Conservation (phyloP, 1,140 invertebrate species). For the Aphaenogaster rudis region DNA sequence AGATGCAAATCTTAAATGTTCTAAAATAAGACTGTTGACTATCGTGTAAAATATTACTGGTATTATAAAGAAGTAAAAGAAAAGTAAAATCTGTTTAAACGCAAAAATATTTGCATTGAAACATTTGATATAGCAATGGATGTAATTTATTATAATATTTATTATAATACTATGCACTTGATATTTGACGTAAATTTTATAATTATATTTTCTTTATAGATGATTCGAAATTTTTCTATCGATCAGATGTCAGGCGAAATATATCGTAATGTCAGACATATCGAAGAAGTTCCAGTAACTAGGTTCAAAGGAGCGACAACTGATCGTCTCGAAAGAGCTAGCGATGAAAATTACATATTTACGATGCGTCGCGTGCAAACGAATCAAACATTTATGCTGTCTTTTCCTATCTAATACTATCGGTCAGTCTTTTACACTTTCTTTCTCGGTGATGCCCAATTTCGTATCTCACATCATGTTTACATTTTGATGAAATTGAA, state of each 20-base stretch:
- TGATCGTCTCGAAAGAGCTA: not conserved
- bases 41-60: not conserved
- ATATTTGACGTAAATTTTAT: not conserved
- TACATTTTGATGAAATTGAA: constrained; percentile 23
- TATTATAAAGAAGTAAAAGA: not conserved
- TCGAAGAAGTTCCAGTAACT: not conserved
- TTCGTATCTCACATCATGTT: not conserved
- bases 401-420: not conserved
- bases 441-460: not conserved
- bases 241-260: not conserved
- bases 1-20: not conserved
- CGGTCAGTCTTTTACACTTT: not conserved
- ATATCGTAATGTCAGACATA: not conserved
- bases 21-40: not conserved
- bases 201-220: constrained; percentile 7
- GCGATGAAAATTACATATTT: constrained; percentile 30
- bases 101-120: not conserved
- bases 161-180: not conserved
- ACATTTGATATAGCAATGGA: not conserved
- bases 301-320: not conserved
- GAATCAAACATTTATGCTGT: not conserved
- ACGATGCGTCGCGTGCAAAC: not conserved
- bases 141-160: not conserved
- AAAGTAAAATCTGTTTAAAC: not conserved
- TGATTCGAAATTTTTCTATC: not conserved